Conservation (phyloP, 92 coral and sea anemone genomes). For the Actinernus sp. region DNA sequence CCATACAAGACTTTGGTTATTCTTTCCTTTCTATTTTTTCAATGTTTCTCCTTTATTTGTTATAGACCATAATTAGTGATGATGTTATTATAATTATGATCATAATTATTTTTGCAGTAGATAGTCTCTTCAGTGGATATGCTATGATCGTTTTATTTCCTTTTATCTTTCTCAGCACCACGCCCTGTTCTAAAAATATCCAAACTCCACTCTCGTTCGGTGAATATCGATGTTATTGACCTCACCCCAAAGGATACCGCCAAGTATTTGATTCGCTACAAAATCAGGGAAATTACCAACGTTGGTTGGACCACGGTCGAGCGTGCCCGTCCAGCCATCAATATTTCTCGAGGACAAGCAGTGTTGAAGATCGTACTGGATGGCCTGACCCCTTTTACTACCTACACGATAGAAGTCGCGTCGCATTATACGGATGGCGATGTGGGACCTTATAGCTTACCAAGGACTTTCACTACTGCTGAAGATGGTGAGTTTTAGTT, state of each 20-base stretch:
- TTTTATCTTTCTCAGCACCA: conserved; percentile 51
- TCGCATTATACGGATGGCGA: conserved; percentile 64
- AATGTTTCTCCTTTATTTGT: too few relatives aligned
- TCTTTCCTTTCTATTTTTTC: too few relatives aligned
- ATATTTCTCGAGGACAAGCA: background rate
- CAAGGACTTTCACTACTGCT: conserved; percentile 43
- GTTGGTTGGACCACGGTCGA: conserved; percentile 28
- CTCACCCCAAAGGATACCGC: conserved; percentile 59
- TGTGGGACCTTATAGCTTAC: conserved; percentile 69
- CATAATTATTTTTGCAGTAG: too few relatives aligned
- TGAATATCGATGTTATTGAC: conserved; percentile 35
- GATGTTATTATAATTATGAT: too few relatives aligned
- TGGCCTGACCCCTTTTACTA: conserved; percentile 60
- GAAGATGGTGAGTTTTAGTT: conserved; percentile 85
- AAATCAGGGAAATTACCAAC: conserved; percentile 10
- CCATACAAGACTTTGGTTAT: too few relatives aligned
- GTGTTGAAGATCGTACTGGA: conserved; percentile 26
- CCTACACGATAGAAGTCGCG: conserved; percentile 71
- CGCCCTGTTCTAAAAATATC: conserved; percentile 59
- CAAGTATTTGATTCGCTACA: conserved; percentile 57
- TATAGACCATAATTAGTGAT: too few relatives aligned
- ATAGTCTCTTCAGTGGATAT: background rate
- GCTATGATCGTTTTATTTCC: background rate
- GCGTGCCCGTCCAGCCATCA: conserved; percentile 8
- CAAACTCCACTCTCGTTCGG: conserved; percentile 32